phyloP scores from a whole-genome alignment of 2,113 vertebrate species.

The Hydropotes inermis region DNA sequence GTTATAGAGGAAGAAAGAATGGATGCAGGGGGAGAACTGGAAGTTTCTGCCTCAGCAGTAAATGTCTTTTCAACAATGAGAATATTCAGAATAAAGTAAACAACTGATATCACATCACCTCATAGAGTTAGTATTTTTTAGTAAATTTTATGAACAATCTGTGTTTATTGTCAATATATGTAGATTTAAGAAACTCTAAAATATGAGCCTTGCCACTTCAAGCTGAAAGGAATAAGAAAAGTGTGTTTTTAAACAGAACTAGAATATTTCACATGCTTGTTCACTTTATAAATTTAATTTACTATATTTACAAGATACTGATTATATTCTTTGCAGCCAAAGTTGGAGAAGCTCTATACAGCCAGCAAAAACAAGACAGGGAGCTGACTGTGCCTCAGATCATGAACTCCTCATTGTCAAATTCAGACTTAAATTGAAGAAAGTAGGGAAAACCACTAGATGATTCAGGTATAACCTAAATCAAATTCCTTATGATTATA shows the following conservation, averaged over 20 bases:
- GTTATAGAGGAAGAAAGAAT: background rate
- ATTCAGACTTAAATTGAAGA: background rate
- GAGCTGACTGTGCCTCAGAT: background rate
- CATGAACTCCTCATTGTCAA: background rate
- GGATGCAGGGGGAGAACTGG: background rate
- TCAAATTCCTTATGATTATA: background rate
- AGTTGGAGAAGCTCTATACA: background rate
- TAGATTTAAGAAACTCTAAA: constrained; percentile 32
- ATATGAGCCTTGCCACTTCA: background rate
- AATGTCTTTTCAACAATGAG: background rate
- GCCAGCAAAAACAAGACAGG: rapidly evolving
- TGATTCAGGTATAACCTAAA: background rate
- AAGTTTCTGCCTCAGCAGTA: background rate
- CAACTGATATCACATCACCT: background rate
- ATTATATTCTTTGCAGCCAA: background rate
- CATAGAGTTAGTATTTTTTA: background rate
- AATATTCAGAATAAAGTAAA: background rate
- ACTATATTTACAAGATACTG: background rate
- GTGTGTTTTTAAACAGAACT: background rate
- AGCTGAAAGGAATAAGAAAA: constrained; percentile 15
- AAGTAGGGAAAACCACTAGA: background rate
- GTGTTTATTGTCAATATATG: background rate
- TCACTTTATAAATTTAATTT: constrained; percentile 9
- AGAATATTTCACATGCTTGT: background rate
- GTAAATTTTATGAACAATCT: constrained; percentile 15